Percentiles rank a stretch among this genome's conserved stretches.
phyloP scores from a whole-genome alignment of 2,113 vertebrate genomes.

The Neotoma lepida region DNA sequence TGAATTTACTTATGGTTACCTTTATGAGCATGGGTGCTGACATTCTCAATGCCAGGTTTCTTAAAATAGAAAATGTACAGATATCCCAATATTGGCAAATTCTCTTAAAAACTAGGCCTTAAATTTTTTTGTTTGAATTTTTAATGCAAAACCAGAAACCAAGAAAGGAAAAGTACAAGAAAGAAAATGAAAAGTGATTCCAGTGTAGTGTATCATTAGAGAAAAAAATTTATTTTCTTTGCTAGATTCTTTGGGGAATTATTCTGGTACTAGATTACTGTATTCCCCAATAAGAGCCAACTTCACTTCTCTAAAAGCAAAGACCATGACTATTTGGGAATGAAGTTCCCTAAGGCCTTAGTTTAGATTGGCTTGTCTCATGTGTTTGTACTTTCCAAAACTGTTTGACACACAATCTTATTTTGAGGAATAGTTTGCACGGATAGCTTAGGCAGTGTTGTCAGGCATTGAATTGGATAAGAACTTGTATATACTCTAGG shows the following conservation, averaged over 20 bases:
- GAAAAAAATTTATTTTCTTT: conserved; percentile 35
- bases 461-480: neutral
- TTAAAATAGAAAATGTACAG: neutral
- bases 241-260: conserved; percentile 16
- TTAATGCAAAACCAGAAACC: conserved; percentile 23
- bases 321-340: neutral
- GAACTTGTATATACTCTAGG: conserved; percentile 43
- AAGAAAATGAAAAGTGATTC: conserved; percentile 1
- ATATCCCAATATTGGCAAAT: neutral
- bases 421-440: conserved; percentile 22
- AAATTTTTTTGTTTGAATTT: neutral
- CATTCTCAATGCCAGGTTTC: neutral
- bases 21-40: neutral
- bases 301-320: neutral
- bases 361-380: neutral
- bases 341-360: neutral
- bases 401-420: conserved; percentile 43
- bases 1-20: neutral
- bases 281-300: conserved; percentile 17
- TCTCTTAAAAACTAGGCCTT: neutral
- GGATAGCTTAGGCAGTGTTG: neutral
- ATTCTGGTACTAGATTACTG: neutral
- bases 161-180: neutral
- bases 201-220: neutral
- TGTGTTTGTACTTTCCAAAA: conserved; percentile 53